phyloP scores from a whole-genome alignment of 2,797 vertebrate genomes.

The Hippopotamyrus pictus region DNA sequence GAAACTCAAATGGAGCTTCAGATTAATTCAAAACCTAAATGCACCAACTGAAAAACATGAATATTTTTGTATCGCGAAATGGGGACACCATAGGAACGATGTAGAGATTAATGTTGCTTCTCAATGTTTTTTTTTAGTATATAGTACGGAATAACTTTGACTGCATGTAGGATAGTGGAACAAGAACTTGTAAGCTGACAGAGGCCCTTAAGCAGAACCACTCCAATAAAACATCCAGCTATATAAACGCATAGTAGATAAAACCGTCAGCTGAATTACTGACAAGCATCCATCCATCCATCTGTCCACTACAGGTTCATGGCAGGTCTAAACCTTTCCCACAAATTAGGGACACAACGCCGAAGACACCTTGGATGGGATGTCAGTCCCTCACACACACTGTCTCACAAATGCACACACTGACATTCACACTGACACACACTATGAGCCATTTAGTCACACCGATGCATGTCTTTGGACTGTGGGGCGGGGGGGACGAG shows the following conservation, averaged over 20 bases:
- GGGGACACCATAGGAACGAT: background rate
- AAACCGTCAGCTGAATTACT: background rate
- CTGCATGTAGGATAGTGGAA: background rate
- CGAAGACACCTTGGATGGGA: background rate
- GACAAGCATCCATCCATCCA: background rate
- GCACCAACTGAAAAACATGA: background rate
- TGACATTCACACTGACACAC: background rate
- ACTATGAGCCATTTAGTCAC: background rate
- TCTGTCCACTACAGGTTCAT: background rate
- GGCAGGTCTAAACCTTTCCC: background rate
- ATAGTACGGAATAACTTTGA: background rate
- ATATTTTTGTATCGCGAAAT: background rate
- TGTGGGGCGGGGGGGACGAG: background rate
- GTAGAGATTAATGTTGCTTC: background rate
- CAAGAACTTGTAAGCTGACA: background rate
- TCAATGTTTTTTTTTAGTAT: slow-evolving; percentile 2
- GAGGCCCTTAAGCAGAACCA: background rate
- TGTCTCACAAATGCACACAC: background rate
- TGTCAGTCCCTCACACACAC: background rate
- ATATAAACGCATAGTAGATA: background rate
- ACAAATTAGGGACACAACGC: background rate
- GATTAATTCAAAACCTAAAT: slow-evolving; percentile 3
- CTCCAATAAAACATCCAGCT: background rate
- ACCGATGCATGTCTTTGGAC: background rate
- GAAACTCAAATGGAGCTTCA: background rate